Conservation (phyloP, 2,888 invertebrate genomes). For the Eledone cirrhosa region DNA sequence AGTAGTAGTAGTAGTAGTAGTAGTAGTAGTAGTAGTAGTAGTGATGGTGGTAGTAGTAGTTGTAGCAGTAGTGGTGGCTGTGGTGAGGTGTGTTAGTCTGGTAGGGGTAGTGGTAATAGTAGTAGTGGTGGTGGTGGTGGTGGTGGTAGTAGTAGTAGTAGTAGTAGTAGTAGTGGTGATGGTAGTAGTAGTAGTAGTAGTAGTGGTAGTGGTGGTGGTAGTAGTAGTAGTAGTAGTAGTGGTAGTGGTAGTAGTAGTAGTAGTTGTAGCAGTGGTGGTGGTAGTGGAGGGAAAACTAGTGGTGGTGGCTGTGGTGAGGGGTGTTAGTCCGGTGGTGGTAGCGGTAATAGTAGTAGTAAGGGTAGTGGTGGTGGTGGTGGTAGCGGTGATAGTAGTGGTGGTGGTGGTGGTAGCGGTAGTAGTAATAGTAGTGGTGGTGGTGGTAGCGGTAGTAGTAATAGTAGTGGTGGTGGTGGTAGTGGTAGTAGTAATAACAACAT, state of each 20-base stretch:
- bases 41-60: no score
- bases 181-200: conserved; percentile 33
- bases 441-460: no score
- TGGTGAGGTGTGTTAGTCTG: conserved; percentile 24
- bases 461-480: no score
- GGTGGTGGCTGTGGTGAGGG: conserved; percentile 27
- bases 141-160: conserved; percentile 31
- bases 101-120: conserved; percentile 26
- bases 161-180: conserved; percentile 30
- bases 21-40: conserved; percentile 32
- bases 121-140: conserved; percentile 31
- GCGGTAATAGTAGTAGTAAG: no score
- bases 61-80: no score
- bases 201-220: conserved; percentile 31
- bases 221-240: conserved; percentile 32
- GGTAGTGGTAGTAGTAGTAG: conserved; percentile 29
- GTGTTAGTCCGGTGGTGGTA: no score
- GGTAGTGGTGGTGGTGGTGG: no score
- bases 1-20: conserved; percentile 33
- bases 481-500: no score
- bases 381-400: no score
- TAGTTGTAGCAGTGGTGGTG: no score
- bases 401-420: no score
- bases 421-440: no score
- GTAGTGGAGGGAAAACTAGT: conserved; percentile 29